Percentiles rank a stretch among this genome's conserved stretches.
Conservation (phyloP, 2,888 invertebrate genomes). For the Tineola bisselliella region DNA sequence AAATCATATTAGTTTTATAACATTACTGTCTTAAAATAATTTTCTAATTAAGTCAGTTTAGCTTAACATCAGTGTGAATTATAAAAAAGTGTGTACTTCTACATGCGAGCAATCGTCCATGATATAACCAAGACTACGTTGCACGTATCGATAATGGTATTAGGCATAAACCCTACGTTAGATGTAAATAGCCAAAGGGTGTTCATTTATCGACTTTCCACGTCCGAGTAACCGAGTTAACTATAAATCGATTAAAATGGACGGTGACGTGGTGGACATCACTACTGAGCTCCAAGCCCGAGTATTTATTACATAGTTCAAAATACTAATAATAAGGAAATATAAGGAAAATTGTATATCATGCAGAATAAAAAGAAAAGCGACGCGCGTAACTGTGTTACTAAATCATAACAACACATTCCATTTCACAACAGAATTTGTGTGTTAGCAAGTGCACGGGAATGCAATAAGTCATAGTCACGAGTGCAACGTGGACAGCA, state of each 20-base stretch:
- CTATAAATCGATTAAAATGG: constrained; percentile 1
- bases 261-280: neutral
- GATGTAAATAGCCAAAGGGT: constrained; percentile 1
- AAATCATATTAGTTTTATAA: no score
- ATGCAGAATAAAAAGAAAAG: no score
- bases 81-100: no score
- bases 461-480: constrained; percentile 11
- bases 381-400: neutral
- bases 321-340: no score
- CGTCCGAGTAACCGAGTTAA: constrained; percentile 2
- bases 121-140: neutral
- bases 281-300: neutral
- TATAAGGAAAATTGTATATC: no score
- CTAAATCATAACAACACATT: neutral
- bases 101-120: no score
- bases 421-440: neutral
- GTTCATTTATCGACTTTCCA: neutral
- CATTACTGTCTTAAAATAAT: no score
- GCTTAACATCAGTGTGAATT: no score
- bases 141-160: neutral
- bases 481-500: neutral
- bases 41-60: no score
- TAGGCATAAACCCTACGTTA: neutral
- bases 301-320: no score
- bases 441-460: neutral